phyloP scores from a whole-genome alignment of 2,888 invertebrate genomes.

The Tinea trinotella region DNA sequence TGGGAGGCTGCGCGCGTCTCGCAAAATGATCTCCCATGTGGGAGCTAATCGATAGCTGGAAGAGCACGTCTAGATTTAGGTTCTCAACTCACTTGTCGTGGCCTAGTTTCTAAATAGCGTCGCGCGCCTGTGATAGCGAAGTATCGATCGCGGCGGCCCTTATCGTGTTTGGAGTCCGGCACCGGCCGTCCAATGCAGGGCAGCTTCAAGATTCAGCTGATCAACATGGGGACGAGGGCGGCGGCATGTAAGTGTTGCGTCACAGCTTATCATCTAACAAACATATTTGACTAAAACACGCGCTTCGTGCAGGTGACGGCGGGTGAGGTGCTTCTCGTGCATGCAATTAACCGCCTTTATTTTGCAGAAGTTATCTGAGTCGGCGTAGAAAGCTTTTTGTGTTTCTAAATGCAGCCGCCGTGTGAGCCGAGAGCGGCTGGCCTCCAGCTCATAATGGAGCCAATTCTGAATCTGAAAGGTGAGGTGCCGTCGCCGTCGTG shows the following conservation, averaged over 20 bases:
- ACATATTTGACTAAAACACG: neutral
- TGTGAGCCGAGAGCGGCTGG: slow-evolving; percentile 27
- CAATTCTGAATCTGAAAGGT: slow-evolving; percentile 57
- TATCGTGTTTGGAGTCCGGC: neutral
- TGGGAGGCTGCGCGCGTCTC: slow-evolving; percentile 22
- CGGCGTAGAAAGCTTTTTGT: slow-evolving; percentile 61
- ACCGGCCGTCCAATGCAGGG: slow-evolving; percentile 71
- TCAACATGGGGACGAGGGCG: slow-evolving; percentile 93
- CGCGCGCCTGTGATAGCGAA: slow-evolving; percentile 34
- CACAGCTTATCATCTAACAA: neutral
- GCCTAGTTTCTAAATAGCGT: slow-evolving; percentile 20
- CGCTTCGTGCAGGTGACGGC: slow-evolving; percentile 2
- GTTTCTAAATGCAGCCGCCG: slow-evolving; percentile 56
- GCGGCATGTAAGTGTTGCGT: slow-evolving; percentile 86
- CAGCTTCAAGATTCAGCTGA: slow-evolving; percentile 78
- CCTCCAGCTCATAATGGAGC: slow-evolving; percentile 36
- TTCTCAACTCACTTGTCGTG: slow-evolving; percentile 63
- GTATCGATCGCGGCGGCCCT: slow-evolving; percentile 41
- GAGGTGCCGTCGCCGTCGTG: slow-evolving; percentile 34
- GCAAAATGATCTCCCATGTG: neutral
- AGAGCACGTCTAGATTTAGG: slow-evolving; percentile 59
- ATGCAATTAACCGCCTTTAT: slow-evolving; percentile 51
- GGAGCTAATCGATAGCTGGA: slow-evolving; percentile 29
- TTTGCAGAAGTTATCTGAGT: slow-evolving; percentile 59
- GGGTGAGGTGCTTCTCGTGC: neutral